A percentile compares a stretch with the other conserved stretches of the same genome.
phyloP scores from a whole-genome alignment of 1,140 invertebrate species.

The Leptopilina boulardi region DNA sequence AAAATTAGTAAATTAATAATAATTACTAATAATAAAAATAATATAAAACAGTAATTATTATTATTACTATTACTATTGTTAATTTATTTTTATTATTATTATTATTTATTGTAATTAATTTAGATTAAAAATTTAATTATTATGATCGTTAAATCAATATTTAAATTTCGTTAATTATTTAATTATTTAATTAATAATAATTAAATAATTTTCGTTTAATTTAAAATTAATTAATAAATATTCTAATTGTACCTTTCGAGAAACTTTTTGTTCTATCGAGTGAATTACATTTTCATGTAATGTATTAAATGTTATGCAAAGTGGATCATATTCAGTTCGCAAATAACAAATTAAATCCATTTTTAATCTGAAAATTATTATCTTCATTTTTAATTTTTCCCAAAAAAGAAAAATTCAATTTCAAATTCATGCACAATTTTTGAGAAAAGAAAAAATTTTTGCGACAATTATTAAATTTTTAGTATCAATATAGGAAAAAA shows the following conservation, averaged over 20 bases:
- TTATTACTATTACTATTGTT: too few species aligned
- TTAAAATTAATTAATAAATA: too few species aligned
- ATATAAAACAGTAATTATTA: too few species aligned
- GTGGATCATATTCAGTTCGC: constrained; percentile 84
- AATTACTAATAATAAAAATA: too few species aligned
- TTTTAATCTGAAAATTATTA: constrained; percentile 75
- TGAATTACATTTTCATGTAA: constrained; percentile 82
- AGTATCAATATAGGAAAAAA: background rate
- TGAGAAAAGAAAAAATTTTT: background rate
- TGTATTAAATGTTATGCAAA: constrained; percentile 82
- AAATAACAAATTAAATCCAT: constrained; percentile 80
- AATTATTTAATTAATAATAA: too few species aligned
- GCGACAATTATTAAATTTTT: background rate
- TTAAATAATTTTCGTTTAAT: too few species aligned
- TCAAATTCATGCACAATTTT: background rate
- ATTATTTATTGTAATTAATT: too few species aligned
- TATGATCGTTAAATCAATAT: too few species aligned
- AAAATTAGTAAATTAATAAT: too few species aligned
- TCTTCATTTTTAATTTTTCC: background rate
- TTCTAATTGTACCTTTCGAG: constrained; percentile 78
- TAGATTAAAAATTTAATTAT: too few species aligned
- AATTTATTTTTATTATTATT: too few species aligned
- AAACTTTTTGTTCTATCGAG: constrained; percentile 86
- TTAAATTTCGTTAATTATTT: too few species aligned
- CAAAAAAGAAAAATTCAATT: background rate